Conservation (phyloP, 2,113 vertebrate genomes). For the Pao palembangensis region DNA sequence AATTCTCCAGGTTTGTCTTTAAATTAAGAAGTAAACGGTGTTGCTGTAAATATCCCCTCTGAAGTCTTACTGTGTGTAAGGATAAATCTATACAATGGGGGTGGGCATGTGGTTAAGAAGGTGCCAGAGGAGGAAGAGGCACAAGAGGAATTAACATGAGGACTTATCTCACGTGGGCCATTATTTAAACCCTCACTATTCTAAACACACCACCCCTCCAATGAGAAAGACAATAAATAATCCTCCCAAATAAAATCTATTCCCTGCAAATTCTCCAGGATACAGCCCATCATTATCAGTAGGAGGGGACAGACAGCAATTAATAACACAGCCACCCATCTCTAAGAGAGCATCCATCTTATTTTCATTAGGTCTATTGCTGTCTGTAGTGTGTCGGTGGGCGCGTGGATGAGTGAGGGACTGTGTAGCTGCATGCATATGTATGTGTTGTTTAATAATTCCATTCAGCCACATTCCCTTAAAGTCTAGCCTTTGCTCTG, state of each 20-base stretch:
- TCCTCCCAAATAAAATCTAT: slow-evolving; percentile 87
- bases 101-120: slow-evolving; percentile 65
- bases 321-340: slow-evolving; percentile 80
- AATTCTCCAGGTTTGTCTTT: slow-evolving; percentile 22
- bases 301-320: slow-evolving; percentile 83
- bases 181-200: slow-evolving; percentile 84
- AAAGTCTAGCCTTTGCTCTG: slow-evolving; percentile 43
- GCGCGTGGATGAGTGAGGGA: slow-evolving; percentile 12
- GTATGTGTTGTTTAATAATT: slow-evolving; percentile 48
- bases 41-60: slow-evolving; percentile 40
- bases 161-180: slow-evolving; percentile 83
- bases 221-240: slow-evolving; percentile 87
- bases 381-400: slow-evolving; percentile 35
- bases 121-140: slow-evolving; percentile 81
- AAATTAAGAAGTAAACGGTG: slow-evolving; percentile 34
- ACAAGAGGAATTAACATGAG: slow-evolving; percentile 90
- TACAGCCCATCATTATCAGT: slow-evolving; percentile 85
- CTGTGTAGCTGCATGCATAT: slow-evolving; percentile 41
- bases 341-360: slow-evolving; percentile 74
- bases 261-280: slow-evolving; percentile 84
- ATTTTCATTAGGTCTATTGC: slow-evolving; percentile 77
- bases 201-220: slow-evolving; percentile 82
- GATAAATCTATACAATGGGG: slow-evolving; percentile 76
- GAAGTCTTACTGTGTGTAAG: slow-evolving; percentile 30
- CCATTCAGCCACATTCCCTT: slow-evolving; percentile 37